Percentiles rank a stretch among this genome's conserved stretches.
phyloP scores from a whole-genome alignment of 2,113 vertebrate genomes.

The Rhea pennata region DNA sequence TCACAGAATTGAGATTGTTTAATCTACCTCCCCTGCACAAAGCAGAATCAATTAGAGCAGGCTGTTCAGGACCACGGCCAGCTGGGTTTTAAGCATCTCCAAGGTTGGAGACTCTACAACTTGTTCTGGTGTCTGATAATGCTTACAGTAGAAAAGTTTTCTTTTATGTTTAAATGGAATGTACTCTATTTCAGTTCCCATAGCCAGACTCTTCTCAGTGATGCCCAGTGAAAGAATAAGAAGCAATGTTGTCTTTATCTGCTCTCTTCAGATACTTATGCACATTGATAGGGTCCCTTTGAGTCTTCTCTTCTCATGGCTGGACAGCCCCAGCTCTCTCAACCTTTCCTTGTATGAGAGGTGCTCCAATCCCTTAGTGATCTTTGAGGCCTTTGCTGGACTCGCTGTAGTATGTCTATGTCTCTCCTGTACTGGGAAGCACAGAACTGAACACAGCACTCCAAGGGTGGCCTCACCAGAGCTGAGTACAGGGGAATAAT shows the following conservation, averaged over 20 bases:
- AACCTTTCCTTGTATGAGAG: neutral
- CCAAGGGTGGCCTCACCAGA: fast-evolving
- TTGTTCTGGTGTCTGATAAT: neutral
- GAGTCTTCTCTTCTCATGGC: neutral
- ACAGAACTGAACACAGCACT: neutral
- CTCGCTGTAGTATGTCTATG: neutral
- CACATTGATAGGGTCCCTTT: neutral
- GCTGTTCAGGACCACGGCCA: neutral
- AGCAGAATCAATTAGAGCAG: neutral
- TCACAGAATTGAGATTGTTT: neutral
- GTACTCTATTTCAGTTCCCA: fast-evolving
- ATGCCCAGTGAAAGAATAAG: too few relatives aligned
- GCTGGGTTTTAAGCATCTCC: neutral
- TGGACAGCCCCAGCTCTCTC: neutral
- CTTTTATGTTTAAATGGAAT: neutral
- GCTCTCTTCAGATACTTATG: neutral
- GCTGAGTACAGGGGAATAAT: neutral
- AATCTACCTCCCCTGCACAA: neutral
- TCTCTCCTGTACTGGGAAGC: neutral
- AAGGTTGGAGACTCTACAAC: neutral
- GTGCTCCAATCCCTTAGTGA: neutral
- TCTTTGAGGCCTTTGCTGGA: neutral
- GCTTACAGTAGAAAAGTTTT: neutral
- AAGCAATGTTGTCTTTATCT: too few relatives aligned
- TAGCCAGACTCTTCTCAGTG: too few relatives aligned